A percentile compares a stretch with the other conserved stretches of the same genome.
These are phyloP conservation scores for Chiloscyllium punctatum DNA, from an alignment of 2,797 vertebrate genomes.

Conservation along the genomic window DNA sequence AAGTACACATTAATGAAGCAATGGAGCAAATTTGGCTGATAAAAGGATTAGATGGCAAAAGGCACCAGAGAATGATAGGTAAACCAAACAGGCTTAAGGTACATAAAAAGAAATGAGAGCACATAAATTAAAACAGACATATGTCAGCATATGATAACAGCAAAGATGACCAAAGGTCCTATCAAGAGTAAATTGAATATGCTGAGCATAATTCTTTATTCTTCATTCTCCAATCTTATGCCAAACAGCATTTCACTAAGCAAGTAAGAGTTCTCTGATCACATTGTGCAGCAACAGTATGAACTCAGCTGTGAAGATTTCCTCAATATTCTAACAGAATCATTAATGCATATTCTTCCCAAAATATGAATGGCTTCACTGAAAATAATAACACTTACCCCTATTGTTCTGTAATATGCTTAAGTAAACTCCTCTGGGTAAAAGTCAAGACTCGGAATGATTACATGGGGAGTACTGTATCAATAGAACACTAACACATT, in stretches of 20 bases:
- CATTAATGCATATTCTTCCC: neutral
- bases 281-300: neutral
- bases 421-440: neutral
- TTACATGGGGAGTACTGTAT: neutral
- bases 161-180: neutral
- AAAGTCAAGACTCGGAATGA: neutral
- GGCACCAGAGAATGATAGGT: neutral
- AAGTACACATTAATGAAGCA: neutral
- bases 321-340: neutral
- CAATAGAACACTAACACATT: neutral
- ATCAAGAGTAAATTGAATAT: neutral
- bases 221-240: neutral
- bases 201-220: neutral
- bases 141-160: neutral
- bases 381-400: neutral
- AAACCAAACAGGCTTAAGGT: neutral
- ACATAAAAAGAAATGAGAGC: neutral
- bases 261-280: neutral
- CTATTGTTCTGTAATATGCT: neutral
- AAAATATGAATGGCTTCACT: neutral
- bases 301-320: conserved; percentile 14
- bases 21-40: no score
- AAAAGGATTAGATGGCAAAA: neutral
- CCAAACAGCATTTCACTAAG: neutral
- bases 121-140: no score